Percentiles rank a stretch among this genome's conserved stretches.
These are phyloP conservation scores for Alectoris magna DNA, from an alignment of 2,797 vertebrate species.

Conservation along the genomic window DNA sequence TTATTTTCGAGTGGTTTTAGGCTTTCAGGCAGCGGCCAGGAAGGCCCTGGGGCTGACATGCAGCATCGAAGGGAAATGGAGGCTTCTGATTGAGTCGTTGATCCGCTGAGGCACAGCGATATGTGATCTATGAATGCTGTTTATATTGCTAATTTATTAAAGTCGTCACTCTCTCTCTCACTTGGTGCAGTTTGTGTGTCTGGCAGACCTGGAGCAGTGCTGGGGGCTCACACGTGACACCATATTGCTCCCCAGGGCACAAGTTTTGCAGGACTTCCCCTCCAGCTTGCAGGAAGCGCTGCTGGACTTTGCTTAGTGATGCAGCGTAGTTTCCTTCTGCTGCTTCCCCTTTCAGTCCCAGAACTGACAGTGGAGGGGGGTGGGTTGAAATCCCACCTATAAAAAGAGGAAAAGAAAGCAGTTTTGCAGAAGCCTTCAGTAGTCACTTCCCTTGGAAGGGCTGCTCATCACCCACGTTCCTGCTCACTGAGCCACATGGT, in stretches of 20 bases:
- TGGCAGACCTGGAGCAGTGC: no score
- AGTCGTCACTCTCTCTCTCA: neutral
- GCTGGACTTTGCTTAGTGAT: neutral
- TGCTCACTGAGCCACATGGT: neutral
- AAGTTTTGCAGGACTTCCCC: neutral
- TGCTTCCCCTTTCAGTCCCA: neutral
- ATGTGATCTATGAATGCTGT: neutral
- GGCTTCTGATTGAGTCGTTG: neutral
- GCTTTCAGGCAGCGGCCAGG: neutral
- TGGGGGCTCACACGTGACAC: neutral
- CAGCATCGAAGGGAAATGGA: neutral
- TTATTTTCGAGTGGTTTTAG: neutral
- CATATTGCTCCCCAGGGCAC: neutral
- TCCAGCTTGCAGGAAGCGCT: neutral
- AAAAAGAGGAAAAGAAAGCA: neutral
- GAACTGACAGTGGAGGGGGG: neutral
- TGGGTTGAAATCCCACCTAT: no score
- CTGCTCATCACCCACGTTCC: no score
- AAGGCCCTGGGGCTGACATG: no score
- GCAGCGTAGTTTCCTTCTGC: no score
- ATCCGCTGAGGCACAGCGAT: neutral
- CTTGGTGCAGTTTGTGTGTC: neutral
- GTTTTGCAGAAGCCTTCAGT: neutral
- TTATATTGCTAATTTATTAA: conserved; percentile 37
- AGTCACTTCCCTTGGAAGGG: neutral